Evolutionary conservation across 2,797 vertebrate genomes (phyloP).

Genomic region (Myotis daubentonii): DNA sequence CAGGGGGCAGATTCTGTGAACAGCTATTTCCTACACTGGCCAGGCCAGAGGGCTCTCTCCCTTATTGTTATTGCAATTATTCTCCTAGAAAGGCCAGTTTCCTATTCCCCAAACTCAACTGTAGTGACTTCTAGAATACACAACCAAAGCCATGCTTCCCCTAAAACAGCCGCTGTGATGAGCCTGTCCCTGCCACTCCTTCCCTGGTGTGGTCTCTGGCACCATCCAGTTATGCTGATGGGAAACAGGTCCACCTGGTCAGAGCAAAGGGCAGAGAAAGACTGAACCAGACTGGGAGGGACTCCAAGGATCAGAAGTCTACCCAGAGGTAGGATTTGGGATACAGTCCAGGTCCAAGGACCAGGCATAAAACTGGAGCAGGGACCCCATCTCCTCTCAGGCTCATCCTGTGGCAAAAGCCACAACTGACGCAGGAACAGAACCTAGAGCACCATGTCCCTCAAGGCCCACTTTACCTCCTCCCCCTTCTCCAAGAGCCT

Average conservation of each 20-base stretch:
- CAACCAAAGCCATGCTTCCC: background rate
- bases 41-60: background rate
- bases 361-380: background rate
- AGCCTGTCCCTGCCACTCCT: background rate
- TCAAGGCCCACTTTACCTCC: background rate
- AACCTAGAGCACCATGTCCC: background rate
- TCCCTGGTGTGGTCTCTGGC: background rate
- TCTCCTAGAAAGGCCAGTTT: background rate
- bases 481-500: background rate
- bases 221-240: background rate
- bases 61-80: background rate
- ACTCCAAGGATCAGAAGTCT: no score
- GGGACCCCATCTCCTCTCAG: background rate
- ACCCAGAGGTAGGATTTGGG: background rate
- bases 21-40: background rate
- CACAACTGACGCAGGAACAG: background rate
- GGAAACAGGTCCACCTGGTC: background rate
- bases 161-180: background rate
- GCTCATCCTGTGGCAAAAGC: background rate
- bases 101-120: background rate
- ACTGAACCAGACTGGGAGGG: rapidly evolving
- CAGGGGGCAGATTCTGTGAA: background rate
- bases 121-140: background rate
- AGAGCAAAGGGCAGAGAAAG: background rate
- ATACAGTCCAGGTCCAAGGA: background rate